Evolutionary conservation across 2,113 vertebrate species (phyloP).

Genomic region (Apistogramma diplotaenia): DNA sequence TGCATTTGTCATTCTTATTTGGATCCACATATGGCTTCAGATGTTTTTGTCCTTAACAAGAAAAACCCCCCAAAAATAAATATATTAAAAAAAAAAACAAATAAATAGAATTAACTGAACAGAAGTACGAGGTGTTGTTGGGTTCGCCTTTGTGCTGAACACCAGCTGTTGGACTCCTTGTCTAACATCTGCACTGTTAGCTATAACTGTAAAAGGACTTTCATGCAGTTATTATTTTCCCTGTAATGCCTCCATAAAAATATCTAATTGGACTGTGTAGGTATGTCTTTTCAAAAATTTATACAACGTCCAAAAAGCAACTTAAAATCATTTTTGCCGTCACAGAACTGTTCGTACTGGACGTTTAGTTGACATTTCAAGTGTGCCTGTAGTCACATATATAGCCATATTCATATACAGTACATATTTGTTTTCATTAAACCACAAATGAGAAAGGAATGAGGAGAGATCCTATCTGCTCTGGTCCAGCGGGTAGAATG

Average conservation of each 20-base stretch:
- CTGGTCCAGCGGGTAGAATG: conserved; percentile 75
- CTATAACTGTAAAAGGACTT: not conserved
- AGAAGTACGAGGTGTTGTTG: not conserved
- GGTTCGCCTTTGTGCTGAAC: not conserved
- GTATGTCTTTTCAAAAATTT: not conserved
- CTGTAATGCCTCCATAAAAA: not conserved
- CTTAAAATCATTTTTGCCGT: not conserved
- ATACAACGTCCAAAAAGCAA: not conserved
- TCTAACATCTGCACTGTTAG: conserved; percentile 38
- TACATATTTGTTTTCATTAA: not conserved
- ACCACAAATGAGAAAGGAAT: conserved; percentile 24
- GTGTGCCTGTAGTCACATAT: not conserved
- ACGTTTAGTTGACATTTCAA: not conserved
- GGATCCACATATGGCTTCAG: not conserved
- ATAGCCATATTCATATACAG: not conserved
- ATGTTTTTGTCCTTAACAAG: not conserved
- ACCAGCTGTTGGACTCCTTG: not conserved
- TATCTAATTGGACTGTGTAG: not conserved
- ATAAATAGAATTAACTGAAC: not conserved
- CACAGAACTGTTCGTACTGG: not conserved
- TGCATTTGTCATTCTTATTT: conserved; percentile 42
- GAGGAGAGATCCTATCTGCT: conserved; percentile 39
- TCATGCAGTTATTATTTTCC: conserved; percentile 1
- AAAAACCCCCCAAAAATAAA: not conserved
- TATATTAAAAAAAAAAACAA: not conserved